Base-by-base conservation (phyloP, 1,140 invertebrate species). In the Zaprionus tsacasi region DNA sequence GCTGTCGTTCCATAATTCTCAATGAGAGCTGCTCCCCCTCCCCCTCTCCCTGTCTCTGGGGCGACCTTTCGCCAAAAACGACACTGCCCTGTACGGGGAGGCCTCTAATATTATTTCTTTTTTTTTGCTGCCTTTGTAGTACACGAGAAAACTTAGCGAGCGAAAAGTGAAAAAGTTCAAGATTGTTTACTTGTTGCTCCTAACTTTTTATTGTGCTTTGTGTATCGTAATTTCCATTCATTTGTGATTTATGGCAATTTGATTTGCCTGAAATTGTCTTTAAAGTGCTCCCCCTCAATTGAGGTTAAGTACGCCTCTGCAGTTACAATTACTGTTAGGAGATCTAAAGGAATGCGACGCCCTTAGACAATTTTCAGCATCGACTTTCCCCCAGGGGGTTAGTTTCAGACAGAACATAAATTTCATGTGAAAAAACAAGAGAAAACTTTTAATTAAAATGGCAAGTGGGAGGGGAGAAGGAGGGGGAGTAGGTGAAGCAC, bases 401-500 rank as follows among this genome's bases (percentile, higher is more conserved):
- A 21, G 17, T 50, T 50, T 2, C 6, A 50, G 17, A 21, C 45
- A 25, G 11, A 17, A 64, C 67, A 67, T 48, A 33, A 70, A 78
- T 56, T 76, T 69, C 30, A 61, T 67, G 55, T 70, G 54, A 70
- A 54, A 54, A 54, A 38, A 64, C 25, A 40, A 33, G n/a, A 7
- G 2, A 59, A 77, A 88, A 70, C 69, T 88, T 82, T 88, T 88
- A 88, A 88, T 88, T 82, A 73, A 79, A 79, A 54, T 55, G 38
- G 59, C 70, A 79, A 79, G 61, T 77, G 72, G 30, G 7, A 45
- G 15, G 27, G 27, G 11, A 1, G 40, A 0, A 43, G 0, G 7
- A 21, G 1, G 7, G 17, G 2, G 2, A 2, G 40, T 6, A 21
- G 45, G 3, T 4, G 17, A 50, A 11, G 15, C 13, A 30, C 27